A percentile compares a stretch with the other conserved stretches of the same genome.
Conservation (phyloP, 1,140 invertebrate species). For the Vanessa atalanta region DNA sequence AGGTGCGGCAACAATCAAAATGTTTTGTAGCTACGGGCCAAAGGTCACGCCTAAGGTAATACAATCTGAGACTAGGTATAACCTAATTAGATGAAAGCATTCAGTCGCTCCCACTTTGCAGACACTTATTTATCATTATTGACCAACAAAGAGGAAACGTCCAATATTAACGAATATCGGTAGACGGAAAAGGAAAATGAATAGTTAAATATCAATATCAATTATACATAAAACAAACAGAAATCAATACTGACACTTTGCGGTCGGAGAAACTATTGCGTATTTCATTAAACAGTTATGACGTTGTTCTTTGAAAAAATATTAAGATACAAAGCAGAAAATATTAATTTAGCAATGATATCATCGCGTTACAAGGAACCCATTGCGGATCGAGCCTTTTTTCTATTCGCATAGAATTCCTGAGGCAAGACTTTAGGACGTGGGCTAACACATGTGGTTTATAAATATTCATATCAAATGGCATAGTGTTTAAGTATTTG, state of each 20-base stretch:
- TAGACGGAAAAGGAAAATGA: neutral
- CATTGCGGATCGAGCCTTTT: slow-evolving; percentile 23
- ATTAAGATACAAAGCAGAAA: neutral
- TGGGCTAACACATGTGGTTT: slow-evolving; percentile 15
- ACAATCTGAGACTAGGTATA: slow-evolving; percentile 33
- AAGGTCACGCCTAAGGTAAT: slow-evolving; percentile 35
- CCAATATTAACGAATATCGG: neutral
- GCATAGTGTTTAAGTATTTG: slow-evolving; percentile 1
- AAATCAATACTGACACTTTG: neutral
- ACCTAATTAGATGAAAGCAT: slow-evolving; percentile 35
- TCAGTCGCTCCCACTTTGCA: slow-evolving; percentile 29
- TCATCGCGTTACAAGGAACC: slow-evolving; percentile 19
- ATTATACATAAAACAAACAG: neutral
- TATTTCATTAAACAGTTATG: slow-evolving; percentile 1
- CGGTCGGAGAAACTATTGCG: neutral
- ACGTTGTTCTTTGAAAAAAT: neutral
- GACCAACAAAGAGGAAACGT: neutral
- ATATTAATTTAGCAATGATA: slow-evolving; percentile 28
- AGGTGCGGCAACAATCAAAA: slow-evolving; percentile 28
- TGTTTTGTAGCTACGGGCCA: slow-evolving; percentile 22
- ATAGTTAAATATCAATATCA: neutral
- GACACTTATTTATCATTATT: slow-evolving; percentile 13
- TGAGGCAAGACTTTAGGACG: slow-evolving; percentile 2
- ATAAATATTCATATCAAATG: slow-evolving; percentile 1
- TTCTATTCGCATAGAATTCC: slow-evolving; percentile 9